Evolutionary conservation across 2,797 vertebrate genomes (phyloP), one percentile per base, ranked within the genome.

Genomic region (Enteromius radiatus): DNA sequence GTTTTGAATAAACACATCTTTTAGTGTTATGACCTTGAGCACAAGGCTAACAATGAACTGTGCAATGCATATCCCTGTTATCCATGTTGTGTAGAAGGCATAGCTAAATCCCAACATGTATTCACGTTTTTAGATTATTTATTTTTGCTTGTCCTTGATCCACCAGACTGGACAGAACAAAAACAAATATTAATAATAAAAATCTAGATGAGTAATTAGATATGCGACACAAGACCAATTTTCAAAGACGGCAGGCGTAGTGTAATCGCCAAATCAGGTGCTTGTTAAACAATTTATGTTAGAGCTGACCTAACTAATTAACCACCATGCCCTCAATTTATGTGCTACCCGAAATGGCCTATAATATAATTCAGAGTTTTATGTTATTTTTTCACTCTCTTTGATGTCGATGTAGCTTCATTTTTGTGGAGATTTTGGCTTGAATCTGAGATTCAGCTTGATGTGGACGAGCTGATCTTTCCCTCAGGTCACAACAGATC

Each of bases 321-420:
- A 36, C 79, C 28, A 52, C 5, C 10, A 52, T 74, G 79, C 38
- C 54, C 54, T 80, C 68, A 80, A 71, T 80, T 71, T 80, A 61
- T 71, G 28, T 4, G 54, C 19, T 63, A 73, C 54, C 78, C 19
- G 19, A 61, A 70, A 61, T 76, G 56, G 8, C 75, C 61, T 45
- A 54, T n/a, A 59, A 74, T n/a, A 45, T 15, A 11, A 70, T 43
- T 80, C 33, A 26, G 47, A 33, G 71, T 43, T 43, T 56, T 17
- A 14, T 28, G 28, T 5, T 54, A 5, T 2, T 28, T 33, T n/a
- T 54, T 17, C 26, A 4, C 26, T 80, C 54, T 49, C 78, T 73
- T 73, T 63, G 69, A 73, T 81, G 56, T 73, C 21, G 41, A 75
- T 9, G n/a, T n/a, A 56, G 33, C 59, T 56, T 41, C 7, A 5